Percentiles rank a stretch among this genome's conserved stretches.
Conservation (phyloP, 2,888 invertebrate genomes). For the Drosophila colorata region DNA sequence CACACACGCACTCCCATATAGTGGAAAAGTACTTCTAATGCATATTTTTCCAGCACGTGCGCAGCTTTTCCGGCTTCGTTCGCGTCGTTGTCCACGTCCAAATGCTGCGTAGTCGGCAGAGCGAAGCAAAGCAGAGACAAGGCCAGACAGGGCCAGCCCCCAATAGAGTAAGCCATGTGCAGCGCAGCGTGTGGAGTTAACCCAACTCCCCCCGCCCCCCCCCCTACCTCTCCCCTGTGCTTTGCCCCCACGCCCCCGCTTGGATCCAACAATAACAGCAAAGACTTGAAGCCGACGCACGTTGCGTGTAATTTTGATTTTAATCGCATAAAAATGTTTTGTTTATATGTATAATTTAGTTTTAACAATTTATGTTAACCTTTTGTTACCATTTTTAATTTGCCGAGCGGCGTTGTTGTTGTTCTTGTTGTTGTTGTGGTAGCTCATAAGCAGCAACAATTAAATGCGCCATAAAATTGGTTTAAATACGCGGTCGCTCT, state of each 20-base stretch:
- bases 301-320: slow-evolving; percentile 84
- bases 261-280: slow-evolving; percentile 22
- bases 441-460: slow-evolving; percentile 78
- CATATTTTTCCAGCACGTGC: slow-evolving; percentile 81
- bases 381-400: slow-evolving; percentile 80
- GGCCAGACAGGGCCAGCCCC: slow-evolving; percentile 47
- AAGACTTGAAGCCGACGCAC: slow-evolving; percentile 72
- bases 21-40: slow-evolving; percentile 55
- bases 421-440: slow-evolving; percentile 39
- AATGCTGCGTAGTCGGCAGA: slow-evolving; percentile 49
- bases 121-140: slow-evolving; percentile 54
- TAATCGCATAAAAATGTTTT: slow-evolving; percentile 81
- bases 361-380: slow-evolving; percentile 81
- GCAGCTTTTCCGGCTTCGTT: slow-evolving; percentile 74
- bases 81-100: slow-evolving; percentile 37
- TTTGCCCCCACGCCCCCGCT: background rate
- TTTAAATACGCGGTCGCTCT: slow-evolving; percentile 64
- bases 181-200: slow-evolving; percentile 65
- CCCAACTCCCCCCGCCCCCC: background rate
- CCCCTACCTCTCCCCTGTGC: background rate
- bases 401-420: slow-evolving; percentile 37
- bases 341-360: slow-evolving; percentile 81
- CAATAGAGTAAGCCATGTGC: slow-evolving; percentile 50
- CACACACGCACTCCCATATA: slow-evolving; percentile 6
- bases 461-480: slow-evolving; percentile 81